Percentiles rank a stretch among this genome's conserved stretches.
Evolutionary conservation across 2,888 invertebrate genomes (phyloP).

Genomic region (Poecilus cupreus): DNA sequence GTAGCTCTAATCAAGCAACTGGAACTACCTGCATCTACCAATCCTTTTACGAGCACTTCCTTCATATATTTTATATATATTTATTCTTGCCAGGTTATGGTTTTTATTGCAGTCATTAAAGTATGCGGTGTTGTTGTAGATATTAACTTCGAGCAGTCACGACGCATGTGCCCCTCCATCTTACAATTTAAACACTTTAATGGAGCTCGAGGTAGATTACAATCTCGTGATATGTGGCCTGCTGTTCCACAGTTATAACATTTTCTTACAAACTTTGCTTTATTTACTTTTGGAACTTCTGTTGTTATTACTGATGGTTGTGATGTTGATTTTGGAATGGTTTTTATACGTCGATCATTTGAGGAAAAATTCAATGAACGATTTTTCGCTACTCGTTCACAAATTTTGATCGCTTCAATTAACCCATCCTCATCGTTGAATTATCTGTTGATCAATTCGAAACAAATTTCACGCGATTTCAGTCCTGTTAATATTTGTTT

Average conservation of each 20-base stretch:
- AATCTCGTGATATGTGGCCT: constrained; percentile 53
- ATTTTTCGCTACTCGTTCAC: constrained; percentile 22
- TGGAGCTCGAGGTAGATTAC: constrained; percentile 21
- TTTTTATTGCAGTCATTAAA: background rate
- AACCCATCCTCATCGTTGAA: constrained; percentile 46
- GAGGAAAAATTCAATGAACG: background rate
- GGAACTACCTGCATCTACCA: background rate
- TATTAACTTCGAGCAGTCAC: no score
- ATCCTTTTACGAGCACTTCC: background rate
- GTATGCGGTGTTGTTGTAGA: no score
- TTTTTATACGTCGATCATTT: background rate
- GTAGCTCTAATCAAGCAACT: background rate
- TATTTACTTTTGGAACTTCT: background rate
- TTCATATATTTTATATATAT: background rate
- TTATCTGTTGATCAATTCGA: constrained; percentile 24
- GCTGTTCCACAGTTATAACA: constrained; percentile 40
- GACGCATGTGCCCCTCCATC: background rate
- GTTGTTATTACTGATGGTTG: background rate
- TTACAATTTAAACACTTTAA: constrained; percentile 41
- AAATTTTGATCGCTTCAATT: constrained; percentile 32
- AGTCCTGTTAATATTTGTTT: constrained; percentile 59
- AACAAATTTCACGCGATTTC: constrained; percentile 50
- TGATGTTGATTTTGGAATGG: background rate
- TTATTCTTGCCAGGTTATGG: background rate
- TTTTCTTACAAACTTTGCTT: background rate